Evolutionary conservation across 2,113 vertebrate species (phyloP).

Genomic region (Acanthochromis polyacanthus): DNA sequence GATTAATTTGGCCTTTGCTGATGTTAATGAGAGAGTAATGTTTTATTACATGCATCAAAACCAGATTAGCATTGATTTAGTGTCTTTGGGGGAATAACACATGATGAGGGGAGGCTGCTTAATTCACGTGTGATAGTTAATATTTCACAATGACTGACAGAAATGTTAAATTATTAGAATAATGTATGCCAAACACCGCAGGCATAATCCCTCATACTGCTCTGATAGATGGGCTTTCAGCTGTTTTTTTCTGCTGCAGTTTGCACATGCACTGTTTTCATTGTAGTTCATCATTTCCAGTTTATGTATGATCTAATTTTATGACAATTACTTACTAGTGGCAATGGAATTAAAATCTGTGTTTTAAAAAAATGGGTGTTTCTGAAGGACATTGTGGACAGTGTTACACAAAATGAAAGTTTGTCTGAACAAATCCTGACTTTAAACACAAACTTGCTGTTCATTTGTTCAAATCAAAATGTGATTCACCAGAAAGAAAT

Average conservation of each 20-base stretch:
- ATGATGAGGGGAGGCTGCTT: slow-evolving; percentile 45
- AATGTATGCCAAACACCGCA: slow-evolving; percentile 46
- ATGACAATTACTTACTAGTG: slow-evolving; percentile 1
- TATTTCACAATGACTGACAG: slow-evolving; percentile 56
- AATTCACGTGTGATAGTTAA: slow-evolving; percentile 50
- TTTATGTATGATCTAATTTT: slow-evolving; percentile 6
- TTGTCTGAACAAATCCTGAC: too few relatives aligned
- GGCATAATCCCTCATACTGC: slow-evolving; percentile 25
- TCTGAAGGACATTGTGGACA: not conserved
- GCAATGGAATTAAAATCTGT: not conserved
- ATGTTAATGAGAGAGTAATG: slow-evolving; percentile 37
- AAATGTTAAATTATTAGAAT: slow-evolving; percentile 49
- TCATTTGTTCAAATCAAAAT: too few relatives aligned
- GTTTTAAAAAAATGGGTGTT: not conserved
- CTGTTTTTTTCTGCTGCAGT: slow-evolving; percentile 28
- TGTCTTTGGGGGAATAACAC: slow-evolving; percentile 37
- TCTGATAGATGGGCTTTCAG: slow-evolving; percentile 22
- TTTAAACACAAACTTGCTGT: too few relatives aligned
- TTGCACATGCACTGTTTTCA: slow-evolving; percentile 10
- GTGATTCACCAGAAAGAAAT: too few relatives aligned
- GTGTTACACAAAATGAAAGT: not conserved
- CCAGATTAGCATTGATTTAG: slow-evolving; percentile 58
- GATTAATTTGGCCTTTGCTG: slow-evolving; percentile 29
- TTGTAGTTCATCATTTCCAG: not conserved
- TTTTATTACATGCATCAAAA: slow-evolving; percentile 51